Base-by-base conservation (phyloP, 2,113 vertebrate species). In the Dasyprocta punctata region DNA sequence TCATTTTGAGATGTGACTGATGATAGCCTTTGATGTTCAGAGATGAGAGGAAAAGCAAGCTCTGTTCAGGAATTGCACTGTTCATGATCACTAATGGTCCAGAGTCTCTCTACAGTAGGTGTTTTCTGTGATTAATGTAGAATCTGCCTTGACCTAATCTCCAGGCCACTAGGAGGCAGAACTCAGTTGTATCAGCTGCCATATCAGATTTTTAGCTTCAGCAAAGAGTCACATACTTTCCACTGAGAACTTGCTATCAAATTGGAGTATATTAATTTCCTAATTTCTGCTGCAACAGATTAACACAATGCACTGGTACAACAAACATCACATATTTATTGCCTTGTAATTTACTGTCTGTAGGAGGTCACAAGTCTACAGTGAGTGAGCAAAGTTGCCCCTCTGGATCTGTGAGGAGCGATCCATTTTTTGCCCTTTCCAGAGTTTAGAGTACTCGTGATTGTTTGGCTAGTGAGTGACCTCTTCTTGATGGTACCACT, bases 171-270 rank as follows among this genome's bases (percentile, higher is more conserved):
- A 58, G 12, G 1, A 13, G 4, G 9, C 22, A 69, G n/a, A 71
- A 47, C 28, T 73, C n/a, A 2, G 0, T 7, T 61, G 65, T 36
- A 33, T 94, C 83, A 33, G 41, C 19, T 88, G 52, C 20, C 30
- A n/a, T 78, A 36, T 88, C 71, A 49, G 14, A 88, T 7, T 36
- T n/a, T 61, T 83, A 24, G 56, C 17, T 83, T 95, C 28, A 20
- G 61, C 63, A 78, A 89, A 54, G 63, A 88, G 8, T 98, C 84
- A 67, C 30, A 85, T 96, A 77, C 81, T 89, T 63, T 96, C 96
- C 92, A 80, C 44, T 63, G 83, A 94, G 61, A 86, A 82, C 87
- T 65, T 86, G 11, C 36, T 63, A 22, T 78, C 41, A 36, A 36
- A 1, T 36, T 28, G 41, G 11, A 58, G 28, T 77, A 1, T 33